Evolutionary conservation across 2,113 vertebrate genomes (phyloP).

Genomic region (Corydoras maculifer): DNA sequence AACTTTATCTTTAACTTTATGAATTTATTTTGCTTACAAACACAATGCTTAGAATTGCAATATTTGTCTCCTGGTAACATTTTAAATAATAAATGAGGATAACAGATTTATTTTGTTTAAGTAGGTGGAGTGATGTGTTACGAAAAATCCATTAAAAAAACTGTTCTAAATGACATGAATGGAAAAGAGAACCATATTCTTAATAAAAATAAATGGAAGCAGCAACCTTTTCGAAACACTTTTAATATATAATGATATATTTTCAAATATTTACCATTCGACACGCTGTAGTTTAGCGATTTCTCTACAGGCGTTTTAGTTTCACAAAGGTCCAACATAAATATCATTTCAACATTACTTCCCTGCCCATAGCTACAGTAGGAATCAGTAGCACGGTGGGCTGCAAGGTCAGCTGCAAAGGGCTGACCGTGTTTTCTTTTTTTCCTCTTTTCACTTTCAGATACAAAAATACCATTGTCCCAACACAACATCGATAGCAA

Average conservation of each 20-base stretch:
- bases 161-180: too few relatives aligned
- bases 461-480: constrained; percentile 46
- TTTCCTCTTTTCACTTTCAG: constrained; percentile 17
- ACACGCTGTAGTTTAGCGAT: constrained; percentile 42
- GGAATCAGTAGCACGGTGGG: constrained; percentile 37
- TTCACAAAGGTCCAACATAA: constrained; percentile 43
- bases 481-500: constrained; percentile 36
- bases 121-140: too few relatives aligned
- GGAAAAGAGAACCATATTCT: too few relatives aligned
- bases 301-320: constrained; percentile 37
- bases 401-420: constrained; percentile 40
- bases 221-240: constrained; percentile 41
- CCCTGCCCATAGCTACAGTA: constrained; percentile 39
- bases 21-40: too few relatives aligned
- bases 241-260: constrained; percentile 48
- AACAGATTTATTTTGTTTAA: too few relatives aligned
- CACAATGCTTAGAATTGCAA: too few relatives aligned
- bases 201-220: not conserved
- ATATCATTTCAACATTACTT: constrained; percentile 37
- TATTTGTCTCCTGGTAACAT: too few relatives aligned
- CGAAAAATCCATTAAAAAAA: too few relatives aligned
- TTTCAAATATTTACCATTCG: constrained; percentile 46
- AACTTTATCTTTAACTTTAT: too few relatives aligned
- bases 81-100: too few relatives aligned
- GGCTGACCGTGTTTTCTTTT: constrained; percentile 28